Conservation (phyloP, 2,797 vertebrate genomes). For the Paguma larvata region DNA sequence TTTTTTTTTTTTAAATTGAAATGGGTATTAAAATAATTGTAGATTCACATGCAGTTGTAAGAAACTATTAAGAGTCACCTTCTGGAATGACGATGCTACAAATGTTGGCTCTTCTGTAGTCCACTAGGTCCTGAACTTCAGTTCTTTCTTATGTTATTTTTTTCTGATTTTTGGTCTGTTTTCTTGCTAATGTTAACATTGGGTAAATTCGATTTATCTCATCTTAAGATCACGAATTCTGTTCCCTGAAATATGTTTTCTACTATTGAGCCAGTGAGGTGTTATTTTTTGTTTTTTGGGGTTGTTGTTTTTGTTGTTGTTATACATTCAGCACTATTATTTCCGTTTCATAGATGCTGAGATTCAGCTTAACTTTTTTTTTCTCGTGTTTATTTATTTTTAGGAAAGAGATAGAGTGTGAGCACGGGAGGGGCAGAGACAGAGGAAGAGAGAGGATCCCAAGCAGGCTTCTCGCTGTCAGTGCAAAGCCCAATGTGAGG, state of each 20-base stretch:
- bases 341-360: neutral
- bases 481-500: too few relatives aligned
- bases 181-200: neutral
- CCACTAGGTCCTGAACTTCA: neutral
- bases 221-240: neutral
- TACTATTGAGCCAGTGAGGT: neutral
- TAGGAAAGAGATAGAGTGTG: too few relatives aligned
- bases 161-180: neutral
- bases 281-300: neutral
- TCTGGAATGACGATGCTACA: neutral
- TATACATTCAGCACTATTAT: neutral
- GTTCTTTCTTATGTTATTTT: neutral
- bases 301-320: neutral
- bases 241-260: neutral
- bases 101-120: neutral
- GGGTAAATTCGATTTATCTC: neutral
- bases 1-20: conserved; percentile 14
- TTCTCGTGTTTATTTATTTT: too few relatives aligned
- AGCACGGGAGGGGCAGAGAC: too few relatives aligned
- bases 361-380: neutral
- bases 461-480: too few relatives aligned
- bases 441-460: too few relatives aligned
- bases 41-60: neutral
- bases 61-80: neutral
- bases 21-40: conserved; percentile 23